Conservation (phyloP, 2,797 vertebrate genomes). For the Sebastes nivosus region DNA sequence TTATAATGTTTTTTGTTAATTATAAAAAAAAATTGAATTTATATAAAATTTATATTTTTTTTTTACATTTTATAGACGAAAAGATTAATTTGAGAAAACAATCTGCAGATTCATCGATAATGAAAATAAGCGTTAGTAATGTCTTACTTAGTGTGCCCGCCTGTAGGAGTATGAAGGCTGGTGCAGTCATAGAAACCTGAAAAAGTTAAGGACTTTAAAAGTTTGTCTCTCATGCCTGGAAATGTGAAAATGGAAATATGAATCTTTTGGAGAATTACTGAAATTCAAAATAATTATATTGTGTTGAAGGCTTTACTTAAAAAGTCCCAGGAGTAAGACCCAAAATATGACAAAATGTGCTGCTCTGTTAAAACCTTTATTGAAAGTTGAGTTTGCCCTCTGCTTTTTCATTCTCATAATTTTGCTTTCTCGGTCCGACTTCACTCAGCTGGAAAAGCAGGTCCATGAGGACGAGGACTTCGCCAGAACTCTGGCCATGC, state of each 20-base stretch:
- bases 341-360: background rate
- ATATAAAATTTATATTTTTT: no score
- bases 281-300: background rate
- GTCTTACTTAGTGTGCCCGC: no score
- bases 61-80: no score
- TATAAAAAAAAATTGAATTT: no score
- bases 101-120: accelerated
- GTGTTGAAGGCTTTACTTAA: background rate
- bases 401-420: background rate
- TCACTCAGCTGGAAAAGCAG: constrained; percentile 89
- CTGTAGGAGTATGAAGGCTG: no score
- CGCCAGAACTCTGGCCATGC: constrained; percentile 91
- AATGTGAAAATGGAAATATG: background rate
- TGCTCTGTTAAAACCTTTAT: background rate
- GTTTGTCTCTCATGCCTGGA: no score
- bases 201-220: no score
- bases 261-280: background rate
- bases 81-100: no score
- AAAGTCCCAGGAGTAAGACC: background rate
- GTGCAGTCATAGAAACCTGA: no score
- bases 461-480: constrained; percentile 96
- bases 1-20: background rate
- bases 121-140: no score
- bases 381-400: background rate
- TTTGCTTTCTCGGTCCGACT: background rate